These are phyloP conservation scores for Capreolus pygargus DNA, from an alignment of 2,113 vertebrate genomes.

Conservation along the genomic window DNA sequence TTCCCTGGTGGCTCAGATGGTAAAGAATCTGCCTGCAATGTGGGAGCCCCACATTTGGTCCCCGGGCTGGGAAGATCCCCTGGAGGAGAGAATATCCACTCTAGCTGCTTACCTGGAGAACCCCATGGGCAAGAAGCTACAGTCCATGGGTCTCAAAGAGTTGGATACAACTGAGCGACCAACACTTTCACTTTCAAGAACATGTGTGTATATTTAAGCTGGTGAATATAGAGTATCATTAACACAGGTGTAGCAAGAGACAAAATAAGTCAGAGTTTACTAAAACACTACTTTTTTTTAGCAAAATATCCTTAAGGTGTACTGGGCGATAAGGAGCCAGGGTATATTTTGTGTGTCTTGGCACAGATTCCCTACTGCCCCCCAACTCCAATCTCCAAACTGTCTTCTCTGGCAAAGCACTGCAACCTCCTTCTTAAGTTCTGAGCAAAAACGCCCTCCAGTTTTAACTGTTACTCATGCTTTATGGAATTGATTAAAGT, in stretches of 20 bases:
- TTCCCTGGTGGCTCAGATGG: not conserved
- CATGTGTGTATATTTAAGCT: not conserved
- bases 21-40: not conserved
- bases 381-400: slow-evolving; percentile 21
- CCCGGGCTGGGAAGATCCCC: not conserved
- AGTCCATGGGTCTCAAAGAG: not conserved
- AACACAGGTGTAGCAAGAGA: not conserved
- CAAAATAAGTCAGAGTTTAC: not conserved
- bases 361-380: not conserved
- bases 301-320: not conserved
- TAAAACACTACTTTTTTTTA: not conserved
- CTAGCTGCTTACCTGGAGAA: not conserved
- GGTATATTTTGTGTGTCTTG: not conserved
- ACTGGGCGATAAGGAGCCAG: not conserved
- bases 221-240: not conserved
- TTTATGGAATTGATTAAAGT: slow-evolving; percentile 85
- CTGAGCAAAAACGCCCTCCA: slow-evolving; percentile 61
- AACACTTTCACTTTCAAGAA: not conserved
- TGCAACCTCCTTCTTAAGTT: slow-evolving; percentile 73
- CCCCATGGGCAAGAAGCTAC: not conserved
- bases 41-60: not conserved
- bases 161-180: not conserved
- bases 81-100: not conserved
- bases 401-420: slow-evolving; percentile 65
- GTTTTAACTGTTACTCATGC: slow-evolving; percentile 69